A percentile compares a stretch with the other conserved stretches of the same genome.
Evolutionary conservation across 2,113 vertebrate genomes (phyloP).

Genomic region (Balaenoptera acutorostrata): DNA sequence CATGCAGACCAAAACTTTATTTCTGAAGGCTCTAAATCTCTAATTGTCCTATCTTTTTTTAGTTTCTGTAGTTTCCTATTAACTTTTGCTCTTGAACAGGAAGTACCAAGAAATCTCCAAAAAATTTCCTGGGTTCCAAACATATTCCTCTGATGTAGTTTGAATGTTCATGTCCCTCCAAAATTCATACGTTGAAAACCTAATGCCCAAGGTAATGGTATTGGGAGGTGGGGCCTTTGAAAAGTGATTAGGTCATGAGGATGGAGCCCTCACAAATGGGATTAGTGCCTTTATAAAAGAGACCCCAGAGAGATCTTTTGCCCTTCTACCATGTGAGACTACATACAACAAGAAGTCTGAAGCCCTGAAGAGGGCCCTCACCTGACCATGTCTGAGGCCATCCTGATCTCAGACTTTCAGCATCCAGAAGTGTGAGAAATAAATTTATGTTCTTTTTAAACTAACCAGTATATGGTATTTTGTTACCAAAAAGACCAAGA

Average conservation of each 20-base stretch:
- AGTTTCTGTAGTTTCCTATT: not conserved
- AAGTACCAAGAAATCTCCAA: not conserved
- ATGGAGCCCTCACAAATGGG: not conserved
- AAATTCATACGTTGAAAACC: not conserved
- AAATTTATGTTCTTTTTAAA: not conserved
- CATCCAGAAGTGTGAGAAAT: not conserved
- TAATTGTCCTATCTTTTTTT: not conserved
- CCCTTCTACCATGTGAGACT: not conserved
- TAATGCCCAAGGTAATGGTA: not conserved
- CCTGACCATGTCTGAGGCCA: not conserved
- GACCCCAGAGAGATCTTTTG: too few species aligned
- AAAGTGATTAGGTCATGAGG: not conserved
- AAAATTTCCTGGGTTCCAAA: not conserved
- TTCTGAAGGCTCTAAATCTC: not conserved
- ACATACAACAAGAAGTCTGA: not conserved
- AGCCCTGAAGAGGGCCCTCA: not conserved
- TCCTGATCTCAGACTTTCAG: not conserved
- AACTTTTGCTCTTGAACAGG: not conserved
- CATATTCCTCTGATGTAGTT: not conserved
- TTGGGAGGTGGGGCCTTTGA: not conserved
- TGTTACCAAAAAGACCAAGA: not conserved
- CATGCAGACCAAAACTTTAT: not conserved
- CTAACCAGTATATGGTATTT: not conserved
- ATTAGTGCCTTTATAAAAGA: not conserved
- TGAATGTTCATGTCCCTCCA: not conserved